Percentiles rank a stretch among this genome's conserved stretches.
Evolutionary conservation across 2,797 vertebrate species (phyloP).

Genomic region (Percopsis omiscomaycus): DNA sequence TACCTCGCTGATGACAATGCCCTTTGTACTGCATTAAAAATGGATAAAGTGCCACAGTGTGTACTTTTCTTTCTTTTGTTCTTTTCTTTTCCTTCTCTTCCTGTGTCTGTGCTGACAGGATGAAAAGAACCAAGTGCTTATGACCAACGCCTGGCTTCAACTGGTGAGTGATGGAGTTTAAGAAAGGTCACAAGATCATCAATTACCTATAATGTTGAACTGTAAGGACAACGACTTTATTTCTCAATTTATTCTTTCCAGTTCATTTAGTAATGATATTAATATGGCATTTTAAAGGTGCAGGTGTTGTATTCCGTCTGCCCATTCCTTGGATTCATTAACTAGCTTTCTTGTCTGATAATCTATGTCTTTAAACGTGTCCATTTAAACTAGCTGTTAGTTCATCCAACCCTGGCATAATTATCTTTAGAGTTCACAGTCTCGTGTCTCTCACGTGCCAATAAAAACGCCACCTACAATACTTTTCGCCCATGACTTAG

Average conservation of each 20-base stretch:
- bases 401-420: constrained; percentile 3
- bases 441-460: neutral
- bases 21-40: constrained; percentile 24
- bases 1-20: constrained; percentile 24
- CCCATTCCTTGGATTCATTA: neutral
- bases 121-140: constrained; percentile 91
- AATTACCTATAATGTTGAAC: constrained; percentile 7
- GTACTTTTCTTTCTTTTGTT: neutral
- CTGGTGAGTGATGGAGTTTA: constrained; percentile 79
- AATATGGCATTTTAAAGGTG: neutral
- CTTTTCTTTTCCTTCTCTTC: neutral
- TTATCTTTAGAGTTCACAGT: neutral
- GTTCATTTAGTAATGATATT: constrained; percentile 7
- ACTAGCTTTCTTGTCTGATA: neutral
- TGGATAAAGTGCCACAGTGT: constrained; percentile 1
- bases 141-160: constrained; percentile 91
- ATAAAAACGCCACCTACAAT: constrained; percentile 5
- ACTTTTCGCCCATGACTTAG: neutral
- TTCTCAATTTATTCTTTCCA: neutral
- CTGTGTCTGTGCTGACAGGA: constrained; percentile 75
- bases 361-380: neutral
- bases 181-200: constrained; percentile 7
- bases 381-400: neutral
- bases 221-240: constrained; percentile 1
- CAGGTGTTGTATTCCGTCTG: neutral